Evolutionary conservation across 2,797 vertebrate species (phyloP), one percentile per base, ranked within the genome.

Genomic region (Acanthiza pusilla): DNA sequence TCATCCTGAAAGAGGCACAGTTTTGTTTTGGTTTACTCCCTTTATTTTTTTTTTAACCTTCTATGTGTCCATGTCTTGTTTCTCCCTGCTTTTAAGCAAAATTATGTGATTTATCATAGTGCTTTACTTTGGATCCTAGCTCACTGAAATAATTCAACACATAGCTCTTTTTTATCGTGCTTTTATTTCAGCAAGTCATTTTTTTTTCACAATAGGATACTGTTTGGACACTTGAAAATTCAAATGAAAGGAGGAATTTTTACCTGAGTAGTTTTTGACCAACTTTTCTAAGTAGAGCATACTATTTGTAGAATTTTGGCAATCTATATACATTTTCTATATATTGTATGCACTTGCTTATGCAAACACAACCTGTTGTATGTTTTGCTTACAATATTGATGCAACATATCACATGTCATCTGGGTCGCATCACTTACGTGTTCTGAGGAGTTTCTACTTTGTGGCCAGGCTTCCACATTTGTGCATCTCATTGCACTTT

Each of bases 91-190:
- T 95, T 95, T 93, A 92, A 91, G 60, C 14, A 66, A 81, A 94
- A 85, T 76, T 14, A 15, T 42, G 38, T 81, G 62, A 94, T 95
- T 89, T 93, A 92, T 95, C 54, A 50, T 25, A 70, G 48, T 47
- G 27, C 36, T 94, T 89, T 96, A 48, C 61, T 88, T 74, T 75
- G n/a, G 7, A 79, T 70, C 43, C 73, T 50, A 63, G 47, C 55
- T 92, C 48, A 76, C 42, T 81, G 45, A 89, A 93, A 73, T 81
- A 81, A 94, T 94, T 93, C 72, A 79, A 83, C 36, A 62, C 72
- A 77, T 87, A 92, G 76, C 63, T 93, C 76, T 93, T 93, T 82
- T 94, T 96, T 89, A 93, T 71, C 58, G 47, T 45, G 38, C 40
- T 91, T 85, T 87, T 88, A 53, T 93, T 95, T 78, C 40, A 78